Evolutionary conservation across 2,113 vertebrate genomes (phyloP).

Genomic region (Sus scrofa): DNA sequence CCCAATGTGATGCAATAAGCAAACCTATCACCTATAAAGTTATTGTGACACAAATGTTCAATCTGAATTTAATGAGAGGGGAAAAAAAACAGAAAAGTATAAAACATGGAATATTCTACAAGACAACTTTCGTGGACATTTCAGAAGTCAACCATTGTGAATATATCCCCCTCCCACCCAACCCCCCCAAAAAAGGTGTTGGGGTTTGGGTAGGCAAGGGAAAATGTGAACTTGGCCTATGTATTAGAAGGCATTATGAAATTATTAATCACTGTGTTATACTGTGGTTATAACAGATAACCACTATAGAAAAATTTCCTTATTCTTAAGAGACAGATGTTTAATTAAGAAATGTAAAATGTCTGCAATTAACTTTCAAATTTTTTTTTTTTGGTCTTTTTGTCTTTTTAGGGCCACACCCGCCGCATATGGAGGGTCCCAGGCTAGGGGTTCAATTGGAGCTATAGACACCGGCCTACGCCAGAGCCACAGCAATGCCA

Average conservation of each 20-base stretch:
- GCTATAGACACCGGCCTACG: too few species aligned
- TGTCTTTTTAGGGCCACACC: too few species aligned
- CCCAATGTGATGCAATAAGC: not conserved
- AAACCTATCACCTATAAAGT: not conserved
- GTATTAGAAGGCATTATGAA: not conserved
- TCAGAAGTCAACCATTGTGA: not conserved
- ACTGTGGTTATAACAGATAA: not conserved
- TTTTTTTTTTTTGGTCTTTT: too few species aligned
- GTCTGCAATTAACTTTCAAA: slow-evolving; percentile 35
- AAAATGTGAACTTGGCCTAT: not conserved
- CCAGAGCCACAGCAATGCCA: too few species aligned
- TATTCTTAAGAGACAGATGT: not conserved
- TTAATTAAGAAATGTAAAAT: slow-evolving; percentile 22
- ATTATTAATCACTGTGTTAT: not conserved
- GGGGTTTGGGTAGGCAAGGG: not conserved
- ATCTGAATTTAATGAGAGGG: slow-evolving; percentile 40
- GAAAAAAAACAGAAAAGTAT: not conserved
- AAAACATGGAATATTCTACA: slow-evolving; percentile 32
- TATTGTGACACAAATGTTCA: slow-evolving; percentile 27
- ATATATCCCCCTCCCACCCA: not conserved
- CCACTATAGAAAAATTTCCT: not conserved
- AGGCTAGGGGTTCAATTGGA: too few species aligned
- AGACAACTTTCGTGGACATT: slow-evolving; percentile 15
- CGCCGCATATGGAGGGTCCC: too few species aligned
- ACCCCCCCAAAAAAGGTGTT: not conserved